These are phyloP conservation scores for Drosophila equinoxialis DNA, from an alignment of 1,140 invertebrate species.

Conservation along the genomic window DNA sequence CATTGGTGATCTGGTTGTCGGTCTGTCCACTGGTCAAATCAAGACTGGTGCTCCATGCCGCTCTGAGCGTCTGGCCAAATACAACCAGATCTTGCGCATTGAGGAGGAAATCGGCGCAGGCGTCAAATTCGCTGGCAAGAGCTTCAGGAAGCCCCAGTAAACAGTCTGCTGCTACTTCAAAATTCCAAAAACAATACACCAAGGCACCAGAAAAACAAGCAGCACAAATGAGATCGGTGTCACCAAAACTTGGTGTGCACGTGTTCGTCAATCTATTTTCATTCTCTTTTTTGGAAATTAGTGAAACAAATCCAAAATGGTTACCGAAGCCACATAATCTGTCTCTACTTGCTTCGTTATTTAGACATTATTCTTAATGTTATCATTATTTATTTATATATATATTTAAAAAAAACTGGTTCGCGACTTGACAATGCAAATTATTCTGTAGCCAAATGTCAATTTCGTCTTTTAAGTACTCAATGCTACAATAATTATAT, in stretches of 20 bases:
- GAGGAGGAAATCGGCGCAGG: constrained; percentile 97
- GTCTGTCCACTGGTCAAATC: constrained; percentile 98
- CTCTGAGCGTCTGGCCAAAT: constrained; percentile 98
- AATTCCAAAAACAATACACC: constrained; percentile 62
- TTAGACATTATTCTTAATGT: constrained; percentile 71
- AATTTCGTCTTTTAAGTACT: too few species aligned
- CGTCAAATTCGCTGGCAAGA: constrained; percentile 97
- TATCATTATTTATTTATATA: constrained; percentile 79
- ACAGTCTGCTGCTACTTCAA: constrained; percentile 49
- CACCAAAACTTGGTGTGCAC: constrained; percentile 46
- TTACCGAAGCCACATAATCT: constrained; percentile 53
- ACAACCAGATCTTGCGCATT: constrained; percentile 99
- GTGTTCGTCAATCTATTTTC: constrained; percentile 50
- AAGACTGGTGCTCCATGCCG: constrained; percentile 99
- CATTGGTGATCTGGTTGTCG: constrained; percentile 99
- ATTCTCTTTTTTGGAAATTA: constrained; percentile 58
- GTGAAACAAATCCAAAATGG: constrained; percentile 33
- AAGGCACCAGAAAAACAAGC: constrained; percentile 32
- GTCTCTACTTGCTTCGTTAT: constrained; percentile 67
- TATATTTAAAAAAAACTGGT: too few species aligned
- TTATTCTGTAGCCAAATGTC: too few species aligned
- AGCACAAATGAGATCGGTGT: constrained; percentile 23
- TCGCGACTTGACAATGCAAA: too few species aligned
- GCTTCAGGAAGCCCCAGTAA: constrained; percentile 92
- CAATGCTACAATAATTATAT: too few species aligned